Base-by-base conservation (phyloP, 1,140 invertebrate species). In the Papilio polytes region DNA sequence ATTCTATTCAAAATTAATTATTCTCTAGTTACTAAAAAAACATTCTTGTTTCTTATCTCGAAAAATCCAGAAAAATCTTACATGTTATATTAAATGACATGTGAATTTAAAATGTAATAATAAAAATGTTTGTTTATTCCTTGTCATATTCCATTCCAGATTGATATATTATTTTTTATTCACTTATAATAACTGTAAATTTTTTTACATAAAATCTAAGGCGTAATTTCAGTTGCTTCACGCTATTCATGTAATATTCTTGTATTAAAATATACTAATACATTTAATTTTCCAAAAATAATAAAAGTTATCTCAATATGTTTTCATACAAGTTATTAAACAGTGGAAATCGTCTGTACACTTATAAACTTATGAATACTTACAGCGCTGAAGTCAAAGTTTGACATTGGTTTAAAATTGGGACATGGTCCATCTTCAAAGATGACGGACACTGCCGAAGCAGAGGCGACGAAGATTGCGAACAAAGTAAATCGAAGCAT, bases 401-500 rank as follows among this genome's bases (percentile, higher is more conserved):
- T 41, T n/a, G 76, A 15, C 31, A 56, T 78, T 12, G 53, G 48
- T 26, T 78, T 78, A 18, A 78, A 41, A 10, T 31, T 31, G 22
- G 76, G 76, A 59, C 76, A 78, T 13, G 31, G 76, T 12, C 76
- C 76, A 78, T 78, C 53, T 12, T 78, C 76, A 59, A 59, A 78
- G 18, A 78, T 53, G 22, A 51, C 76, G 31, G 31, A n/a, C n/a
- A 18, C n/a, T 22, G 76, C 53, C 15, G 76, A 18, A 12, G 18
- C 76, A n/a, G 76, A 36, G 6, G 76, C 76, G 18, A 36, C 76
- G 18, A 78, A 59, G 18, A 56, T 41, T 8, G 18, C 51, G 51
- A 78, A 36, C n/a, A 59, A 36, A 13, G n/a, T 36, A 4, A 78
- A 3, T 6, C 53, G 53, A 3, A 78, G 18, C 76, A 78, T 78